Conservation (phyloP, 2,888 invertebrate species). For the Tromatobia lineatoria region DNA sequence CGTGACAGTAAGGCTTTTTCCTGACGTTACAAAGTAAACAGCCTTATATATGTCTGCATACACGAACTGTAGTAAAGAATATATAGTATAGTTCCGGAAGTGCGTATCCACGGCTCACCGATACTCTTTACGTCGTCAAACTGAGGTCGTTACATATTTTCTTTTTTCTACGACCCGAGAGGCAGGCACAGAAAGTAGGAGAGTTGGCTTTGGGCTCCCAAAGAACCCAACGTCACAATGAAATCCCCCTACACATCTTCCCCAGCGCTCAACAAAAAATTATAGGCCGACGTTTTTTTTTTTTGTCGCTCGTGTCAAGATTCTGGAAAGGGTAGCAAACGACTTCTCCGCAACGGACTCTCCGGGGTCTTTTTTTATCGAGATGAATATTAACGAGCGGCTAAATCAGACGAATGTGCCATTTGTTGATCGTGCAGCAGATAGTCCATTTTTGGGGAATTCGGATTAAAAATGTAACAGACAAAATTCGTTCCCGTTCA, state of each 20-base stretch:
- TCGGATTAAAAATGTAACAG: neutral
- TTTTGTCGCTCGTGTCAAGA: constrained; percentile 2
- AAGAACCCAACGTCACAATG: neutral
- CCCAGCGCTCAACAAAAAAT: constrained; percentile 13
- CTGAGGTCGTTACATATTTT: constrained; percentile 39
- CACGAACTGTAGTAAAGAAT: neutral
- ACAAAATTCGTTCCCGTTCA: neutral
- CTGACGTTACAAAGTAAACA: neutral
- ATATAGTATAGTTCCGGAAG: constrained; percentile 32
- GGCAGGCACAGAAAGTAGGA: constrained; percentile 2
- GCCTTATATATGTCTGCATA: constrained; percentile 13
- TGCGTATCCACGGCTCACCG: constrained; percentile 24
- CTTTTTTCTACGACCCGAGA: constrained; percentile 19
- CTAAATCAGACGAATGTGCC: neutral
- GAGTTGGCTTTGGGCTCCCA: neutral
- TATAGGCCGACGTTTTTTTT: neutral
- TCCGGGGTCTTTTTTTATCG: neutral
- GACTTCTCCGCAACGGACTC: neutral
- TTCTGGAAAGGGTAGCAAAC: constrained; percentile 1
- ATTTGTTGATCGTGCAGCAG: neutral
- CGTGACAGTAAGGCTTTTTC: neutral
- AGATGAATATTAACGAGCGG: neutral
- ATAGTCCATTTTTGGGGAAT: neutral
- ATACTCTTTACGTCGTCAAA: constrained; percentile 15
- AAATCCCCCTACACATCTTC: constrained; percentile 13